These are phyloP conservation scores for Dicentrarchus labrax DNA, from an alignment of 2,113 vertebrate species.

Conservation along the genomic window DNA sequence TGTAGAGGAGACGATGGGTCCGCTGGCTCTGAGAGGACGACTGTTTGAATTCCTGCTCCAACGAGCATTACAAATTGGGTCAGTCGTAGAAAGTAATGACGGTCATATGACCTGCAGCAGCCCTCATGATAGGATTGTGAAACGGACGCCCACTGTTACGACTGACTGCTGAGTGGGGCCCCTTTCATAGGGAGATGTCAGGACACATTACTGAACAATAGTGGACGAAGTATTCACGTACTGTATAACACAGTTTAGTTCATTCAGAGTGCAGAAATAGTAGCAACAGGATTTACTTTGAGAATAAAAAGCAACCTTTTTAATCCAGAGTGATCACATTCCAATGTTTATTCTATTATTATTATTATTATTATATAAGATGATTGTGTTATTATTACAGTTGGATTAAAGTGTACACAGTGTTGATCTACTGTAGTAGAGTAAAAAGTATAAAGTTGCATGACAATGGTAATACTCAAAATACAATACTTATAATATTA, in stretches of 20 bases:
- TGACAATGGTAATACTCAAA: too few species aligned
- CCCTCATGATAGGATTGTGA: slow-evolving; percentile 24
- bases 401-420: background rate
- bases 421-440: background rate
- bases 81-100: background rate
- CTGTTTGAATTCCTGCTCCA: background rate
- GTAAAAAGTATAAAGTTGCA: background rate
- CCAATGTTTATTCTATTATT: too few species aligned
- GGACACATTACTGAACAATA: background rate
- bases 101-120: slow-evolving; percentile 53
- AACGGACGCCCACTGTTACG: slow-evolving; percentile 13
- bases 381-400: background rate
- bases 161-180: background rate
- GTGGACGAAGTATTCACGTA: background rate
- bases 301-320: too few species aligned
- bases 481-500: too few species aligned
- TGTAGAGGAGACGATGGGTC: too few species aligned
- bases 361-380: background rate
- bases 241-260: too few species aligned
- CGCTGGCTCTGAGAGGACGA: background rate
- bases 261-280: too few species aligned
- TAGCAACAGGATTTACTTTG: too few species aligned
- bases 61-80: background rate
- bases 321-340: too few species aligned
- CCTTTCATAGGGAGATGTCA: background rate